These are phyloP conservation scores for Euplagia quadripunctaria DNA, from an alignment of 2,888 invertebrate genomes.

Conservation along the genomic window DNA sequence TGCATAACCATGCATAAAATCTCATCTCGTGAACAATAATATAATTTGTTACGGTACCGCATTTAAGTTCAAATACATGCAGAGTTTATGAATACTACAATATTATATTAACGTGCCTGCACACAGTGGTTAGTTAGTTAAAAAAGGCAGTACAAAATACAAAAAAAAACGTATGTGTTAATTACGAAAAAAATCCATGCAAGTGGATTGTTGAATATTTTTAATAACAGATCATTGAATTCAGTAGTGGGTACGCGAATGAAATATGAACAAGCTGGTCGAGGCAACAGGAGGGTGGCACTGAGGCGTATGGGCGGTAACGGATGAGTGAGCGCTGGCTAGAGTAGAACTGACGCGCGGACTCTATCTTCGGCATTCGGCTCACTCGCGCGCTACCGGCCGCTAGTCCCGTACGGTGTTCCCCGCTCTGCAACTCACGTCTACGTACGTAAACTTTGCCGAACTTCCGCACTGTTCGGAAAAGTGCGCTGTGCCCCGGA, in stretches of 20 bases:
- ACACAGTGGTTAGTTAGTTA: slow-evolving; percentile 19
- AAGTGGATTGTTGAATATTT: slow-evolving; percentile 30
- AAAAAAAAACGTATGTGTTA: slow-evolving; percentile 26
- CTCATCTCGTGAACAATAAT: slow-evolving; percentile 50
- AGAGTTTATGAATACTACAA: slow-evolving; percentile 38
- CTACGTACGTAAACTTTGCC: slow-evolving; percentile 61
- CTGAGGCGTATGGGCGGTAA: slow-evolving; percentile 58
- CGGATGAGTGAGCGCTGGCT: slow-evolving; percentile 38
- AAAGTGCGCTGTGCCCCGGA: slow-evolving; percentile 56
- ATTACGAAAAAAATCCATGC: slow-evolving; percentile 23
- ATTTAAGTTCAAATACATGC: slow-evolving; percentile 31
- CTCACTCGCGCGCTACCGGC: slow-evolving; percentile 53
- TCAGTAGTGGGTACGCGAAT: slow-evolving; percentile 42
- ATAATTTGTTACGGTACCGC: slow-evolving; percentile 40
- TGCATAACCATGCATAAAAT: slow-evolving; percentile 52
- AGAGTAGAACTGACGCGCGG: slow-evolving; percentile 28
- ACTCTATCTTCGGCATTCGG: slow-evolving; percentile 21
- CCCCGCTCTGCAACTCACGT: slow-evolving; percentile 31
- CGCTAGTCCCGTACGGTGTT: slow-evolving; percentile 45
- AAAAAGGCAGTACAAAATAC: slow-evolving; percentile 13
- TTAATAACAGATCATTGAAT: slow-evolving; percentile 49
- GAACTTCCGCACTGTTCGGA: slow-evolving; percentile 52
- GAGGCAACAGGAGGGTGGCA: slow-evolving; percentile 69
- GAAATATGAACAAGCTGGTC: slow-evolving; percentile 53
- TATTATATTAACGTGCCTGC: slow-evolving; percentile 36